phyloP scores from a whole-genome alignment of 2,888 invertebrate species.

The Podotricha telesiphe region DNA sequence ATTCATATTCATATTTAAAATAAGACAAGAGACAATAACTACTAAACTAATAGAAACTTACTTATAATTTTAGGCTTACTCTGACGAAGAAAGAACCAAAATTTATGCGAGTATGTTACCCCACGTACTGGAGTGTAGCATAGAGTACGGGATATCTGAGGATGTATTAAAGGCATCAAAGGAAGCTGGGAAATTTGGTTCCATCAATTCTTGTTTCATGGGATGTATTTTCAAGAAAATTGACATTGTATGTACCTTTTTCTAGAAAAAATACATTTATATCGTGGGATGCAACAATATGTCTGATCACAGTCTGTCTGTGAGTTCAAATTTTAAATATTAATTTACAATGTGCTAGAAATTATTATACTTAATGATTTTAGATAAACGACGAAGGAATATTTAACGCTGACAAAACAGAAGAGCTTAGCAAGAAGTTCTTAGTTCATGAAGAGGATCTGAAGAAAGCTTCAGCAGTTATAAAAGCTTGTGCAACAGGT shows the following conservation, averaged over 20 bases:
- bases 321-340: no score
- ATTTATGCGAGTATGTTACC: slow-evolving; percentile 37
- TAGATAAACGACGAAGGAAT: slow-evolving; percentile 60
- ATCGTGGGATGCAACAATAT: no score
- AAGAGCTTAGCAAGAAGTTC: slow-evolving; percentile 48
- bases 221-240: slow-evolving; percentile 49
- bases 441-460: slow-evolving; percentile 51
- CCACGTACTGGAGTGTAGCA: slow-evolving; percentile 36
- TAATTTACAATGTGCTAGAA: not conserved
- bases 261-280: no score
- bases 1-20: no score
- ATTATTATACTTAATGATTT: slow-evolving; percentile 33
- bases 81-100: slow-evolving; percentile 37
- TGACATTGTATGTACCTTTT: slow-evolving; percentile 54
- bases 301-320: no score
- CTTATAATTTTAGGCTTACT: slow-evolving; percentile 30
- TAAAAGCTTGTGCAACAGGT: slow-evolving; percentile 55
- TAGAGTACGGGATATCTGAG: slow-evolving; percentile 34
- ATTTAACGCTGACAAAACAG: slow-evolving; percentile 50
- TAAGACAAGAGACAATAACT: no score
- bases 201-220: slow-evolving; percentile 37
- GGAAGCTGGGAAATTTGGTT: slow-evolving; percentile 24
- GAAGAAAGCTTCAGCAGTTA: slow-evolving; percentile 47
- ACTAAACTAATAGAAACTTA: no score
- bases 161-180: slow-evolving; percentile 37